These are phyloP conservation scores for Carassius gibelio DNA, from an alignment of 2,113 vertebrate genomes.

Conservation along the genomic window DNA sequence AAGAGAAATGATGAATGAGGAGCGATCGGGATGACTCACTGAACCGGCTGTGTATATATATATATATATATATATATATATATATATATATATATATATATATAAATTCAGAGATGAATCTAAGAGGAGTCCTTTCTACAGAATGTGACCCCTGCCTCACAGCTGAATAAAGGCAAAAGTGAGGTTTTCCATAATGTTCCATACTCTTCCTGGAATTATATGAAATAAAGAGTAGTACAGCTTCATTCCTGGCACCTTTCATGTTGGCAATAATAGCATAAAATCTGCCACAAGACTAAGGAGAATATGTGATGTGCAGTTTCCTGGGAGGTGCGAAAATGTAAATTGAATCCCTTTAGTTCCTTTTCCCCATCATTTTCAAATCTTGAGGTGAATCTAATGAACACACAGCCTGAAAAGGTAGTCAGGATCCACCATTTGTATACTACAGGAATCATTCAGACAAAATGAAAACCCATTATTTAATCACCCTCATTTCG, in stretches of 20 bases:
- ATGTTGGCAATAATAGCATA: constrained; percentile 9
- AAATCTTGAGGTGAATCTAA: not conserved
- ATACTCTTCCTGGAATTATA: not conserved
- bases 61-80: not conserved
- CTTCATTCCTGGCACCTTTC: not conserved
- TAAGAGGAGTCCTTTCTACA: not conserved
- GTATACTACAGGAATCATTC: not conserved
- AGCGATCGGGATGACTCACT: constrained; percentile 5
- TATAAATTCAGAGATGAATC: not conserved
- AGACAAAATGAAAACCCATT: not conserved
- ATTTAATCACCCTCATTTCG: no score
- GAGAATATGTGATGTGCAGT: not conserved
- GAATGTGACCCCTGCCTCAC: constrained; percentile 13
- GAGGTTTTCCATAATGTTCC: not conserved
- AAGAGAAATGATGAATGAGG: constrained; percentile 26
- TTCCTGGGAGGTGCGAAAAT: not conserved
- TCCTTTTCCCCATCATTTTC: not conserved
- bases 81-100: not conserved
- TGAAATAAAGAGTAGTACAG: not conserved
- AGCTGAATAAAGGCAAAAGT: constrained; percentile 2
- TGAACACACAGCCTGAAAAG: not conserved
- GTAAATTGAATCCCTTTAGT: not conserved
- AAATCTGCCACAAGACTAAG: not conserved
- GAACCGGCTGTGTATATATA: not conserved
- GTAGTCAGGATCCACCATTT: not conserved